Evolutionary conservation across 2,888 invertebrate genomes (phyloP).

Genomic region (Drosophila mettleri): DNA sequence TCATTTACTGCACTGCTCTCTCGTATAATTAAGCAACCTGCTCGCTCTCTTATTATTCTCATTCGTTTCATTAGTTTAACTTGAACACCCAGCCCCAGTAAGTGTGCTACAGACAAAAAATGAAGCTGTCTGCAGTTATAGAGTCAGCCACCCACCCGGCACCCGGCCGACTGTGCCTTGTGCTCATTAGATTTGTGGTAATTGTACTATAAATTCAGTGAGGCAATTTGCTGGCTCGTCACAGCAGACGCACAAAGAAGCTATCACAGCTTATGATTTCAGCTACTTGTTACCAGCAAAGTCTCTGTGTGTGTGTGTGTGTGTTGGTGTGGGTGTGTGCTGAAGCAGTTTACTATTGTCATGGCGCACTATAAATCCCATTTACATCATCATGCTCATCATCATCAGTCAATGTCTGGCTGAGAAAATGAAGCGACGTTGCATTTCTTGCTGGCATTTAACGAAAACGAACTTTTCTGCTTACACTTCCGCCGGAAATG

Average conservation of each 20-base stretch:
- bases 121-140: constrained; percentile 1
- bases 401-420: constrained; percentile 80
- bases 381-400: constrained; percentile 82
- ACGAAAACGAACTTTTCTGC: constrained; percentile 78
- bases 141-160: no score
- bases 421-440: constrained; percentile 75
- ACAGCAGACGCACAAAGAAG: constrained; percentile 56
- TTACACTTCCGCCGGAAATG: constrained; percentile 81
- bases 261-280: constrained; percentile 78
- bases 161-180: neutral
- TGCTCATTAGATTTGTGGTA: constrained; percentile 74
- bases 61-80: constrained; percentile 8
- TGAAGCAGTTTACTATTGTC: constrained; percentile 74
- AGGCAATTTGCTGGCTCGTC: constrained; percentile 76
- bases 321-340: constrained; percentile 31
- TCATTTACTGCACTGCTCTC: neutral
- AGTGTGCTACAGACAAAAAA: constrained; percentile 47
- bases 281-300: constrained; percentile 55
- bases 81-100: constrained; percentile 11
- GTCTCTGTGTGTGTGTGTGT: constrained; percentile 17
- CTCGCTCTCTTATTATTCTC: neutral
- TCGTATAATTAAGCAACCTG: constrained; percentile 6
- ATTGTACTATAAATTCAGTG: constrained; percentile 75
- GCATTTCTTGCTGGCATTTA: constrained; percentile 80
- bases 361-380: constrained; percentile 78